phyloP scores from a whole-genome alignment of 2,888 invertebrate species.

The Euzophera pinguis region DNA sequence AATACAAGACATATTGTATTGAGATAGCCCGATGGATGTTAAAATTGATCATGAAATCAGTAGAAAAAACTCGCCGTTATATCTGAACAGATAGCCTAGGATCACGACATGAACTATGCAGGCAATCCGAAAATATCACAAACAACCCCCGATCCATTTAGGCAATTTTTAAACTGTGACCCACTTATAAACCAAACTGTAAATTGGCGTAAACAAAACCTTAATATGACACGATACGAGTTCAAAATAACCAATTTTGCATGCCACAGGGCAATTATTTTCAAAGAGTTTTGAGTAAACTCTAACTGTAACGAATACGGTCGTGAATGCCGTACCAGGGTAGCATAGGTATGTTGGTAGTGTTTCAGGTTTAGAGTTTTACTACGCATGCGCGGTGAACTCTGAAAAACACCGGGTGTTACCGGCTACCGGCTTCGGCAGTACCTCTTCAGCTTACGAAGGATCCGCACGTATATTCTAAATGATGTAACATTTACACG shows the following conservation, averaged over 20 bases:
- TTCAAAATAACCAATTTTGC: constrained; percentile 14
- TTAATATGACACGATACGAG: constrained; percentile 11
- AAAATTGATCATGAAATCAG: too few species aligned
- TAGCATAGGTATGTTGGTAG: constrained; percentile 19
- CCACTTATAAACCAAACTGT: background rate
- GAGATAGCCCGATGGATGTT: too few species aligned
- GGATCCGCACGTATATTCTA: constrained; percentile 23
- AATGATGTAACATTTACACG: background rate
- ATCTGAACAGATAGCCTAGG: too few species aligned
- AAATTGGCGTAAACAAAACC: constrained; percentile 8
- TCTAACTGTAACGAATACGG: background rate
- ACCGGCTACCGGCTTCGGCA: constrained; percentile 32
- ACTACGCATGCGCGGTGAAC: constrained; percentile 56
- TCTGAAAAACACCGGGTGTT: constrained; percentile 37
- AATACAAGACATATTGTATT: too few species aligned
- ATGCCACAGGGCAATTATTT: background rate
- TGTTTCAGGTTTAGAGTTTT: constrained; percentile 29
- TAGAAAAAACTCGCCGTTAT: too few species aligned
- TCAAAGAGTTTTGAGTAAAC: background rate
- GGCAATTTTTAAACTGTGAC: constrained; percentile 1
- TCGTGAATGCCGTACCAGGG: background rate
- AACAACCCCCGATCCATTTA: background rate
- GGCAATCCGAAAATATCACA: background rate
- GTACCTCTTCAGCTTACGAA: constrained; percentile 29
- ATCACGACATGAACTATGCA: too few species aligned